Base-by-base conservation (phyloP, 2,113 vertebrate species). In the Takifugu flavidus region DNA sequence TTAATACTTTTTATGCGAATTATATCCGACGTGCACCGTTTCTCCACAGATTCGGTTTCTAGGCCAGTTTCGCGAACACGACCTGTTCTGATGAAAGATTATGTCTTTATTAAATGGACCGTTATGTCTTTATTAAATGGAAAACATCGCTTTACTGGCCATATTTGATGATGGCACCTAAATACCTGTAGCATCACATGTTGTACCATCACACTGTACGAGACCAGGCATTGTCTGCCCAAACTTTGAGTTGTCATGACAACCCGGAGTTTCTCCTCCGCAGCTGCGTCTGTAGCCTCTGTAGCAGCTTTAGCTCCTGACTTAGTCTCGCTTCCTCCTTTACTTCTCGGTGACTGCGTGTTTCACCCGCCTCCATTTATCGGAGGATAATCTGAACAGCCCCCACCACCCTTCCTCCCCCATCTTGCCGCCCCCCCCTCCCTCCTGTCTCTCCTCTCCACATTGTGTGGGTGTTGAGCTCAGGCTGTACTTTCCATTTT, bases 401-500 rank as follows among this genome's bases (percentile, higher is more conserved):
- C 58, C 61, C 75, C 70, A 44, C 53, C 53, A 56, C 50, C 51
- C 29, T 54, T 31, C 27, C 49, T 47, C 26, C 49, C 44, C 31
- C 10, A 2, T 14, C 29, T 54, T 43, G 59, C 28, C 50, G n/a
- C n/a, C n/a, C n/a, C n/a, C n/a, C n/a, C 45, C 47, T n/a, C 52
- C 28, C 58, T 45, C 29, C 50, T 53, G 26, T 65, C 42, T 44
- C 68, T 67, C 69, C 63, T 66, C 56, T 4, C 65, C 61, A 71
- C 56, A 67, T 60, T 56, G 81, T 82, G 90, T 90, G 87, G 89
- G 89, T 55, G 89, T 86, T 79, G 65, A 78, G 85, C 84, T 87
- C 82, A 72, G 74, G 78, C 86, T 89, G 80, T 80, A 82, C 86
- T 88, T 89, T 86, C 86, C 87, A 88, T 90, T 89, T 90, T 83